Evolutionary conservation across 2,113 vertebrate species (phyloP), one percentile per base, ranked within the genome.

Genomic region (Numida meleagris): DNA sequence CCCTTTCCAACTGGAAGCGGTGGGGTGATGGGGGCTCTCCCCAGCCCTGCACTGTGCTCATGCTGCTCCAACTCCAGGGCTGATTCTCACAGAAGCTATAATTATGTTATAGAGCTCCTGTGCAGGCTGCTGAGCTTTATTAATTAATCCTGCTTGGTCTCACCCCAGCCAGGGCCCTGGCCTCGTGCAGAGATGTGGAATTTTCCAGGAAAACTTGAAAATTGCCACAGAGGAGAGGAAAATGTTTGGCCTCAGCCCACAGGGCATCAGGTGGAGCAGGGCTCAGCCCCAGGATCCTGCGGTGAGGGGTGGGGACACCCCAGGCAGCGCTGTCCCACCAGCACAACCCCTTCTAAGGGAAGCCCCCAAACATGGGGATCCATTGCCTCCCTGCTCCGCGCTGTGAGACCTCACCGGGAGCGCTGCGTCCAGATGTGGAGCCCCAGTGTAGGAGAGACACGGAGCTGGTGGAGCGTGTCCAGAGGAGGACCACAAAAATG

Each of bases 171-270:
- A 82, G 65, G 36, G 50, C 53, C 55, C 42, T 46, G 88, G 89
- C 79, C 96, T 98, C 70, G 31, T 97, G 96, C 90, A 93, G 97
- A 97, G 97, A 98, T 98, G 98, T 98, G 98, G 98, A 99, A 99
- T 99, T 99, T 99, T 98, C 98, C 98, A 98, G 95, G 98, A 98
- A 99, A 98, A 98, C 98, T 98, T 94, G 94, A 98, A 98, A 98
- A 98, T 95, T 42, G 19, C 95, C 98, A 98, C 89, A 76, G 45
- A 89, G 89, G 77, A 94, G 91, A 85, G 87, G 75, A 92, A 96
- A 95, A 90, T 58, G 77, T 76, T 62, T 95, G 75, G 63, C 68
- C 77, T 76, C 25, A 38, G 61, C 63, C 78, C 82, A 63, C 67
- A 33, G 58, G 73, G 45, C 3, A 61, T 20, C 21, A 61, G 68